Evolutionary conservation across 2,113 vertebrate genomes (phyloP), one percentile per base, ranked within the genome.

Genomic region (Xyrauchen texanus): DNA sequence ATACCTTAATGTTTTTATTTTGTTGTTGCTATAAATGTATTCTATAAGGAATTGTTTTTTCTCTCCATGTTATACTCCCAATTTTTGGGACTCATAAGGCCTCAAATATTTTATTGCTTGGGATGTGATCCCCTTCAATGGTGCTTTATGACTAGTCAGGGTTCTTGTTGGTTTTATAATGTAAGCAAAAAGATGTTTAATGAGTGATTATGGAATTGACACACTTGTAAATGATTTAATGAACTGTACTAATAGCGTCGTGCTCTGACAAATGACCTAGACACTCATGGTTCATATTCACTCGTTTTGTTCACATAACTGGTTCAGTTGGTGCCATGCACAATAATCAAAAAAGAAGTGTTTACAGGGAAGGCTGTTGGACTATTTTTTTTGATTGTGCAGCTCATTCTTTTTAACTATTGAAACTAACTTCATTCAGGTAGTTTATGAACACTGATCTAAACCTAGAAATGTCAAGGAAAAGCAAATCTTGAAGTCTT

Each of bases 101-200:
- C 95, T 95, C 93, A 92, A 89, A 92, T 94, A 94, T 95, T 93
- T 70, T 73, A 83, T 82, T 78, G 63, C 57, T 86, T 89, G 93
- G 93, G 94, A 93, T 74, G 88, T 83, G 90, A 91, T 88, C 68
- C 92, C 94, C 91, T 93, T 90, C 92, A 93, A 96, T 95, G 96
- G 96, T 98, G 97, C 96, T 98, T 96, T 95, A 94, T 94, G 92
- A 94, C 91, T 94, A 92, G 94, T 96, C 94, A 94, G 93, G 94
- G 94, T 95, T 95, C 21, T 34, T 34, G 1, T 34, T 34, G 21
- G 21, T 92, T 95, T 95, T 94, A 93, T 95, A 94, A 79, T 87
- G 82, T 86, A 77, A 86, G 83, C 78, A 83, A 75, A 82, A 84
- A 84, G 70, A 75, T 84, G 75, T 81, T 80, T 85, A 84, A 82